Base-by-base conservation (phyloP, 2,797 vertebrate species). In the Microtus californicus region DNA sequence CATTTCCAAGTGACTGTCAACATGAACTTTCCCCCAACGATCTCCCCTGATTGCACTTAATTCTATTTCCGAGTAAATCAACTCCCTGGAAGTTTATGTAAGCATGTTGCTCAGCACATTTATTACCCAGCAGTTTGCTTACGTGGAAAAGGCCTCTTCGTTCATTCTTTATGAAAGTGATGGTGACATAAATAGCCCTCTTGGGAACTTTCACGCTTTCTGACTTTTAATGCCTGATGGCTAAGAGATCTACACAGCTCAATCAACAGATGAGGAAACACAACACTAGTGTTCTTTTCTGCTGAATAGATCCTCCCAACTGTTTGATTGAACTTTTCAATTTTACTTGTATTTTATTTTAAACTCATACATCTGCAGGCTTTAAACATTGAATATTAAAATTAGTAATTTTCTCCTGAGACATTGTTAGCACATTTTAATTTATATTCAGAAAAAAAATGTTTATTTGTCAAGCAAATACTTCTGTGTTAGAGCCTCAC, bases 101-200 rank as follows among this genome's bases (percentile, higher is more conserved):
- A 67, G 15, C 2, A 9, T 61, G 43, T 19, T 56, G 56, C 91
- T 96, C 10, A 2, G 87, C 51, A 69, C 8, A 7, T 76, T 89
- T 73, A 87, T 12, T 78, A 37, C 61, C 67, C 74, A 91, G 96
- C 87, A 37, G 78, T 71, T 77, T 63, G 87, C 89, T 81, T 48
- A 80, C 54, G 34, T 81, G 76, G 67, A 92, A 95, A 48, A 85
- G 43, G 73, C 78, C 77, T 86, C 74, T 83, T 77, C 9, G 0
- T 56, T 86, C 78, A 43, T 27, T 14, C 54, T 87, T 6, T 12
- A 61, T 56, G 79, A 54, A 45, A 76, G 48, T 14, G 14, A 74
- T 8, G 5, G 43, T 21, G 48, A 76, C 48, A 34, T 76, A 63
- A 80, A 76, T 71, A 27, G 21, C 73, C 34, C 56, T 31, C 65